These are phyloP conservation scores for Drosophila seguyi DNA, from an alignment of 1,140 invertebrate species.

Conservation along the genomic window DNA sequence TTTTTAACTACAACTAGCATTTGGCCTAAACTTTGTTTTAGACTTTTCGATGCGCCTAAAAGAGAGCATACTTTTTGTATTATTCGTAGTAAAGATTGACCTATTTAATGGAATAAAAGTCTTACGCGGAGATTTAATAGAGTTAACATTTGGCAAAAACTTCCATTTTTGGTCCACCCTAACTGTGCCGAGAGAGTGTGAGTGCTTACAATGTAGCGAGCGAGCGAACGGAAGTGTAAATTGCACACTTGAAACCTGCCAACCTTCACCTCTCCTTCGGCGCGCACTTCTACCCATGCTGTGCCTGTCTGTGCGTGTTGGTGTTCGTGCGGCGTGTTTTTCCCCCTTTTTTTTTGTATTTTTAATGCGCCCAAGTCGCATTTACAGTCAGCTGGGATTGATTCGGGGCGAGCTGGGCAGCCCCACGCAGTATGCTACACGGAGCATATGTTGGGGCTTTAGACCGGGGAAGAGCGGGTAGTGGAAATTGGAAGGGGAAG, in stretches of 20 bases:
- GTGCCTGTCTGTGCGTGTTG: constrained; percentile 3
- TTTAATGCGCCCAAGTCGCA: constrained; percentile 53
- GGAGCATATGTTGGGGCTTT: constrained; percentile 62
- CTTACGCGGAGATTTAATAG: neutral
- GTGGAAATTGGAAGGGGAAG: neutral
- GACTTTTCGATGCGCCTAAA: too few relatives aligned
- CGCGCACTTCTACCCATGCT: constrained; percentile 14
- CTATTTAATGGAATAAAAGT: neutral
- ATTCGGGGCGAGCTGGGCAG: constrained; percentile 26
- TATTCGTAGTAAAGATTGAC: neutral
- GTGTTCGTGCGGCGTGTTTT: constrained; percentile 16
- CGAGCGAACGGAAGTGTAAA: constrained; percentile 71
- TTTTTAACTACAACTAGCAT: too few relatives aligned
- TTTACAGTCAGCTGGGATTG: constrained; percentile 73
- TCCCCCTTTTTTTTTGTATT: constrained; percentile 15
- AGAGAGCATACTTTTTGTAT: too few relatives aligned
- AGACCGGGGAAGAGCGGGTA: neutral
- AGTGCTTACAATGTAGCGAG: constrained; percentile 49
- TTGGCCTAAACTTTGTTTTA: too few relatives aligned
- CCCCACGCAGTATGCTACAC: constrained; percentile 65
- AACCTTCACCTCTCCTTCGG: constrained; percentile 18
- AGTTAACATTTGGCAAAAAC: neutral
- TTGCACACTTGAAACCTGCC: constrained; percentile 72
- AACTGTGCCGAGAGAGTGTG: constrained; percentile 15
- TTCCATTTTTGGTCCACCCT: constrained; percentile 6